Evolutionary conservation across 1,140 invertebrate species (phyloP), one percentile per base, ranked within the genome.

Genomic region (Phortica variegata): DNA sequence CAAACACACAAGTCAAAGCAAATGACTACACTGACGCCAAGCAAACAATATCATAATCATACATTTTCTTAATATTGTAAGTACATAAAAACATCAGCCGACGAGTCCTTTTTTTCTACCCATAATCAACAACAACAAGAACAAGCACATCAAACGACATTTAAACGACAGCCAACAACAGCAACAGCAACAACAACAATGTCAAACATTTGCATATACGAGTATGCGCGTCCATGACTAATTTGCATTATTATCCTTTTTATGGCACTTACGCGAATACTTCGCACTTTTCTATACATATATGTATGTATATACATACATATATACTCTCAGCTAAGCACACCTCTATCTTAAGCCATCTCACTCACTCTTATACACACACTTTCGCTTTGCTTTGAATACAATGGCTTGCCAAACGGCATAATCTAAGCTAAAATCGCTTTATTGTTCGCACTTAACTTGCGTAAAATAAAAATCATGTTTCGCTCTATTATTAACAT

Each of bases 401-500:
- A n/a, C n/a, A n/a, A n/a, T n/a, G n/a, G n/a, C n/a, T 56, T 50
- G 57, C 53, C 55, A 52, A 60, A 52, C 57, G 39, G 57, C 60
- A 65, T 70, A 68, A 68, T 68, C 63, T 68, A 54, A 60, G 57
- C 65, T 54, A 68, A 62, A 71, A 72, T 63, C 63, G 63, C 62
- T 71, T 71, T 71, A 71, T 71, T 71, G 66, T 71, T 71, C 66
- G 66, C 66, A 71, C 66, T 71, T 71, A 71, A 72, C 60, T 68
- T 72, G 68, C 68, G 68, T 71, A 72, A 71, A 71, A 69, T 69
- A 69, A 69, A 71, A 71, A 71, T 68, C 68, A 71, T 72, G 68
- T 71, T 65, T 66, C 62, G 63, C 60, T 65, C 60, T 26, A 18
- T 47, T 47, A 47, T 41, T 36, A 26, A 26, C 23, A 26, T 26